These are phyloP conservation scores for Strigamia transsilvanica DNA, from an alignment of 2,888 invertebrate species.

Conservation along the genomic window DNA sequence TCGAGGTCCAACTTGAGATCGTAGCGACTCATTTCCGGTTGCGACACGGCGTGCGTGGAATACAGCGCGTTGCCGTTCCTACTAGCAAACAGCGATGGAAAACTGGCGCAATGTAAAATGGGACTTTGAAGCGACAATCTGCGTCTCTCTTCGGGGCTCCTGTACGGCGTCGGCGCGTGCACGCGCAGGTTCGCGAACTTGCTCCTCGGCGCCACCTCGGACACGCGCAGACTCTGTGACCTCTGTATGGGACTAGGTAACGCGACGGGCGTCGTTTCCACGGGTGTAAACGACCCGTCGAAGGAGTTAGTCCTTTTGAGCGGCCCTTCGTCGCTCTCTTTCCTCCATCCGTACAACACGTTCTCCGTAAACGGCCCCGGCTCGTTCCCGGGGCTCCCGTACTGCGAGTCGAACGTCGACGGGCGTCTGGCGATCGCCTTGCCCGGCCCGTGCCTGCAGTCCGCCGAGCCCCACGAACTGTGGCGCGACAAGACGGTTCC, in stretches of 20 bases:
- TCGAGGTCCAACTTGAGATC: slow-evolving; percentile 50
- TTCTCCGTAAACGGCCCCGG: slow-evolving; percentile 4
- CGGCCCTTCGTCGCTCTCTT: slow-evolving; percentile 49
- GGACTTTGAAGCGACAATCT: not conserved
- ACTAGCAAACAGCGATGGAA: slow-evolving; percentile 60
- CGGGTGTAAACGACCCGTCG: slow-evolving; percentile 57
- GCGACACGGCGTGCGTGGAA: slow-evolving; percentile 52
- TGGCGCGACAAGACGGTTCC: slow-evolving; percentile 75
- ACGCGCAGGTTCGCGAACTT: slow-evolving; percentile 32
- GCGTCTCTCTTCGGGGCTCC: slow-evolving; percentile 54
- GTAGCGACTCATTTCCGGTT: slow-evolving; percentile 55
- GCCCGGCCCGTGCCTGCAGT: slow-evolving; percentile 66
- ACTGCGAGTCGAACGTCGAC: slow-evolving; percentile 52
- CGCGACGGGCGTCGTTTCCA: not conserved
- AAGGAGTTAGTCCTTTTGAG: slow-evolving; percentile 58
- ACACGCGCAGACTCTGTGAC: slow-evolving; percentile 55
- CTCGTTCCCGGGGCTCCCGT: slow-evolving; percentile 46
- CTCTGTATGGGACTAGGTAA: slow-evolving; percentile 53
- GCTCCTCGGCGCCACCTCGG: slow-evolving; percentile 1
- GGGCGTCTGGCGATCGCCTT: slow-evolving; percentile 1
- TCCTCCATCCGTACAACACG: not conserved
- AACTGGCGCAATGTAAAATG: slow-evolving; percentile 62
- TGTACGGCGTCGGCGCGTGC: slow-evolving; percentile 55
- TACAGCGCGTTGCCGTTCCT: not conserved
- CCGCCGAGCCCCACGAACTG: slow-evolving; percentile 84